These are phyloP conservation scores for Apodemia zela DNA, from an alignment of 2,888 invertebrate genomes.

Conservation along the genomic window DNA sequence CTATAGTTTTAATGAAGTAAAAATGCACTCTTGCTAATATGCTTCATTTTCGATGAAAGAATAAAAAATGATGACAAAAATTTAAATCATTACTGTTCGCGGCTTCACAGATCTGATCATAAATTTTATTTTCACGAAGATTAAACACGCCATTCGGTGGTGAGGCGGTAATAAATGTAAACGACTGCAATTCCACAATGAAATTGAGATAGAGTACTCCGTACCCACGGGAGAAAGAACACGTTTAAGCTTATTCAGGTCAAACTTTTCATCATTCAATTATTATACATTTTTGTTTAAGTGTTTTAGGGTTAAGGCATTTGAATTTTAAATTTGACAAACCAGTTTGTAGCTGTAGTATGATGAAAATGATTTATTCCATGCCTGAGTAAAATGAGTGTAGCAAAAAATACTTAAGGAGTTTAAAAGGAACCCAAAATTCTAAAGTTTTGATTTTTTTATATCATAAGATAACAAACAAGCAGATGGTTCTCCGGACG, in stretches of 20 bases:
- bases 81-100: constrained; percentile 33
- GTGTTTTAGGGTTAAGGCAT: constrained; percentile 1
- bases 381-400: background rate
- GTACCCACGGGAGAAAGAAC: constrained; percentile 41
- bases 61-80: constrained; percentile 30
- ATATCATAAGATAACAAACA: too few species aligned
- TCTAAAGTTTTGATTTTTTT: too few species aligned
- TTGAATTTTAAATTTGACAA: background rate
- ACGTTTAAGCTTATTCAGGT: constrained; percentile 29
- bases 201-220: constrained; percentile 47
- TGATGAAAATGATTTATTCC: background rate
- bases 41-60: constrained; percentile 26
- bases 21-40: background rate
- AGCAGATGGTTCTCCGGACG: too few species aligned
- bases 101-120: constrained; percentile 34
- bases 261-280: constrained; percentile 44
- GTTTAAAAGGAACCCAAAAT: too few species aligned
- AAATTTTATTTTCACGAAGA: constrained; percentile 36
- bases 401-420: too few species aligned
- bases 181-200: constrained; percentile 48
- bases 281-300: constrained; percentile 4
- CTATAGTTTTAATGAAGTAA: background rate
- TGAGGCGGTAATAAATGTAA: constrained; percentile 53
- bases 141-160: constrained; percentile 40
- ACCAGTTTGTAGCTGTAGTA: background rate